Evolutionary conservation across 2,888 invertebrate genomes (phyloP).

Genomic region (Coenonympha arcania): DNA sequence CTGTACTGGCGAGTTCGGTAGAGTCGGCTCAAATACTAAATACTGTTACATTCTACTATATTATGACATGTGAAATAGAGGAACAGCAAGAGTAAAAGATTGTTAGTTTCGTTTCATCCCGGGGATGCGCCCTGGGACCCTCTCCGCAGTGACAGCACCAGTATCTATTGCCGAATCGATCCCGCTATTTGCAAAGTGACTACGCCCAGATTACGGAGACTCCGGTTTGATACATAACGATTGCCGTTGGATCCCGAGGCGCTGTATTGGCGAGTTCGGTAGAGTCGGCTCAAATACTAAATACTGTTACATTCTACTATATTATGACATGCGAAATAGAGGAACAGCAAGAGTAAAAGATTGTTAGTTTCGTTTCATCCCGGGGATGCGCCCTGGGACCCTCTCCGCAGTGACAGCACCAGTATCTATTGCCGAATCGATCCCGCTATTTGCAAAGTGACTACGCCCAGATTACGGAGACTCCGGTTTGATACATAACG

Average conservation of each 20-base stretch:
- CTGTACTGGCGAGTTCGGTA: too few species aligned
- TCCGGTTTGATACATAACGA: neutral
- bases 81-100: too few species aligned
- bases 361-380: constrained; percentile 12
- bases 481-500: neutral
- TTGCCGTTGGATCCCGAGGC: neutral
- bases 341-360: constrained; percentile 12
- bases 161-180: constrained; percentile 8
- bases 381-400: constrained; percentile 4
- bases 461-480: neutral
- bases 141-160: too few species aligned
- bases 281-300: too few species aligned
- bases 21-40: too few species aligned
- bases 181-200: neutral
- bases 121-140: too few species aligned
- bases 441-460: neutral
- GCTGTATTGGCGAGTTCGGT: too few species aligned
- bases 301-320: too few species aligned
- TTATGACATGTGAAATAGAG: too few species aligned
- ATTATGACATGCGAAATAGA: too few species aligned
- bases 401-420: constrained; percentile 5
- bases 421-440: constrained; percentile 9
- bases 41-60: too few species aligned
- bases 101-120: too few species aligned
- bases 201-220: neutral